Base-by-base conservation (phyloP, 64 coral and sea anemone genomes). In the Montipora efflorescens region DNA sequence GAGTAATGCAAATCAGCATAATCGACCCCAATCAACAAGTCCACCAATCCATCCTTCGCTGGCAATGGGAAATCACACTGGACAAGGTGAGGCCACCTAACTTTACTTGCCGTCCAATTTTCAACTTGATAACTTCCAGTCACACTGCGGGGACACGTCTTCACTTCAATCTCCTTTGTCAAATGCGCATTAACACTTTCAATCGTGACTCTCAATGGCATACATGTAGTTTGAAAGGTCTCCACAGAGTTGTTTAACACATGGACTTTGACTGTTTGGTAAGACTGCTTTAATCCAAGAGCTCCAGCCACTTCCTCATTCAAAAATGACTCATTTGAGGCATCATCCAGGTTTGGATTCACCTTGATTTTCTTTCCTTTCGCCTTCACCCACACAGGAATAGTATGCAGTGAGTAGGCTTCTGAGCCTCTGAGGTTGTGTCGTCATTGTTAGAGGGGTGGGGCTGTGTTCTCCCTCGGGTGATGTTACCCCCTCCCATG, bases 161-260 rank as follows among this genome's bases (percentile, higher is more conserved):
- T 91, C 61, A 91, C 94, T 76, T 82, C 81, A 48, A 92, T 92
- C 13, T 80, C 77, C 23, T 77, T 95, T 46, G 23, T 82, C 22
- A 92, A 95, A 72, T 91, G 79, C 0, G 88, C 89, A 87, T 66
- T 80, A 57, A 95, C 88, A 91, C 66, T 94, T 88, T 95, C 93
- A 52, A 95, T 78, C 12, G 78, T 57, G 9, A 87, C n/a, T 11
- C 2, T 80, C 10, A 91, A 83, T 8, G 89, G 94, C 89, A 95
- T 91, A 4, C 25, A 25, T 25, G 25, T 25, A 25, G 94, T 79
- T 23, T 91, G 93, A 57, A 95, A 95, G 28, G 88, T 90, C 52
- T 95, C 89, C 64, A 87, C 58, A 3, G 89, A 76, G 69, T 95
- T 89, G 46, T 92, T 92, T 64, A 95, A 49, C 25, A 95, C 94